Evolutionary conservation across 2,113 vertebrate species (phyloP).

Genomic region (Apodemus speciosus): DNA sequence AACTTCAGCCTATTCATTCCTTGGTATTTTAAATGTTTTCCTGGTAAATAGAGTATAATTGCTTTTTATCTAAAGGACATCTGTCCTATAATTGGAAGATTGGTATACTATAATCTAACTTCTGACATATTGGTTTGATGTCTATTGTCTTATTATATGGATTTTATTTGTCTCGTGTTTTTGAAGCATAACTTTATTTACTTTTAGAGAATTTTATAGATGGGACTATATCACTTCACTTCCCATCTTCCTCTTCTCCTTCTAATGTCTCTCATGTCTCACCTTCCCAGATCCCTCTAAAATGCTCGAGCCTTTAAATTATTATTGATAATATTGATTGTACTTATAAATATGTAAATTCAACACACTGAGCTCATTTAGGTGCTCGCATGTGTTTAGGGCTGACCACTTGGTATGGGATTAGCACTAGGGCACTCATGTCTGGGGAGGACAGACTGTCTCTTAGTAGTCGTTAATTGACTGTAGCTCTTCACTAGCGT

Average conservation of each 20-base stretch:
- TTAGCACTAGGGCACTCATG: not conserved
- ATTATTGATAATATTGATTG: not conserved
- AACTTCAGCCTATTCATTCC: not conserved
- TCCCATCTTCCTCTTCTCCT: not conserved
- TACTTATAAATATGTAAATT: not conserved
- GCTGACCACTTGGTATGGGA: not conserved
- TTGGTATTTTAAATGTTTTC: conserved; percentile 51
- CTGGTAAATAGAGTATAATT: conserved; percentile 21
- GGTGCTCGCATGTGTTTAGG: not conserved
- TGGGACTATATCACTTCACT: not conserved
- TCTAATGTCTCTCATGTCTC: not conserved
- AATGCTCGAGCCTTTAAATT: not conserved
- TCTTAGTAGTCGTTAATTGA: no score
- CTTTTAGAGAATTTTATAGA: not conserved
- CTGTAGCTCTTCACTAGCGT: not conserved
- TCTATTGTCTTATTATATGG: not conserved
- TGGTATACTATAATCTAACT: conserved; percentile 42
- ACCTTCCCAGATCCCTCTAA: not conserved
- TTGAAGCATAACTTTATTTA: not conserved
- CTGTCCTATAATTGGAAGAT: conserved; percentile 7
- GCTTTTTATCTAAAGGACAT: not conserved
- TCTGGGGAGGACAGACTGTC: no score
- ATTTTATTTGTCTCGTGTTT: conserved; percentile 34
- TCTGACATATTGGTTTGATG: conserved; percentile 35
- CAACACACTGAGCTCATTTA: not conserved